phyloP scores from a whole-genome alignment of 2,113 vertebrate genomes.

The Chaetodon auriga region DNA sequence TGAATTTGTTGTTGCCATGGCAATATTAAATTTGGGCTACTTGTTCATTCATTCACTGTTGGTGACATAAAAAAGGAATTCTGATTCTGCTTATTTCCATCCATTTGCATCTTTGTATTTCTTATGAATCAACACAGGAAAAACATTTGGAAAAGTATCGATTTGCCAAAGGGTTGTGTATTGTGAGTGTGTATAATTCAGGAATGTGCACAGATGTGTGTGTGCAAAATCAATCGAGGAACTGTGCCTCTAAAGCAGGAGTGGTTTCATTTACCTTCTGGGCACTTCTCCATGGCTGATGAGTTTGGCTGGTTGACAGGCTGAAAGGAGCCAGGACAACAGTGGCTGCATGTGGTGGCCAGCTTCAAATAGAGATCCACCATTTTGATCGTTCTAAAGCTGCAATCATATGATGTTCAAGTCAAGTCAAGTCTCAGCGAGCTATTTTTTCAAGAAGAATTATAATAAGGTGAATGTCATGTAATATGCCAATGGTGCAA shows the following conservation, averaged over 20 bases:
- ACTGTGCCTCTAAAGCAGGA: constrained; percentile 39
- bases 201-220: constrained; percentile 21
- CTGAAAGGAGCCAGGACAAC: constrained; percentile 47
- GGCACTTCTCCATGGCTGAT: constrained; percentile 57
- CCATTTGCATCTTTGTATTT: constrained; percentile 23
- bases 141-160: constrained; percentile 6
- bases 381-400: constrained; percentile 10
- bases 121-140: constrained; percentile 1
- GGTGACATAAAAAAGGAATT: constrained; percentile 39
- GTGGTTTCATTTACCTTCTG: constrained; percentile 72
- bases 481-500: neutral
- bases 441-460: neutral
- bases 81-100: constrained; percentile 29
- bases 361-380: constrained; percentile 15
- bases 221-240: constrained; percentile 56
- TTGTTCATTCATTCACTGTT: constrained; percentile 57
- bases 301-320: constrained; percentile 54
- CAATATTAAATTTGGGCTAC: constrained; percentile 58
- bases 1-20: constrained; percentile 76
- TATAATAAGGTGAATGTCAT: neutral
- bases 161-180: constrained; percentile 14
- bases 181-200: constrained; percentile 32
- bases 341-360: constrained; percentile 26
- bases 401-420: neutral
- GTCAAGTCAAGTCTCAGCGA: neutral